These are phyloP conservation scores for Polyploca ridens DNA, from an alignment of 2,888 invertebrate species.

Conservation along the genomic window DNA sequence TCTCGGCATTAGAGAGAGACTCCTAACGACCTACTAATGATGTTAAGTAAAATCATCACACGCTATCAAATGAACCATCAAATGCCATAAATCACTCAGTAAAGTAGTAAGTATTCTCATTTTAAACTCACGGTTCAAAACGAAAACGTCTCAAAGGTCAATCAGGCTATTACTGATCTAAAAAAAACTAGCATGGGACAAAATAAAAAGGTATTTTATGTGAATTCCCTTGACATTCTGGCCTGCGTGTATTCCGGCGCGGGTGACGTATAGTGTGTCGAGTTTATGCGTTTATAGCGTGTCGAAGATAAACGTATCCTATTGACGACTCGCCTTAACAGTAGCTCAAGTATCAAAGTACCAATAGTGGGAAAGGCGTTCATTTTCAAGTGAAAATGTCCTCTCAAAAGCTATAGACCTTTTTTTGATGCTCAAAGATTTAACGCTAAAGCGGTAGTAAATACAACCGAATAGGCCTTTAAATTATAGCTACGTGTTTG, in stretches of 20 bases:
- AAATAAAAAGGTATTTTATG: slow-evolving; percentile 2
- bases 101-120: background rate
- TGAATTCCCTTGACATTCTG: slow-evolving; percentile 7
- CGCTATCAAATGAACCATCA: background rate
- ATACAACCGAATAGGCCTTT: no score
- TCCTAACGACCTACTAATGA: background rate
- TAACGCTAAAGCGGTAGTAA: no score
- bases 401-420: no score
- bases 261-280: background rate
- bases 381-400: background rate
- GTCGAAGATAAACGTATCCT: background rate
- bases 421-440: no score
- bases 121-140: background rate
- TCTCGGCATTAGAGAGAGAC: no score
- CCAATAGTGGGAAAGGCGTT: background rate
- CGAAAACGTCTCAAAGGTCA: slow-evolving; percentile 6
- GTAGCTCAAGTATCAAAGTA: background rate
- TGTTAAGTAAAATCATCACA: background rate
- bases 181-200: background rate
- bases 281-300: background rate
- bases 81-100: background rate
- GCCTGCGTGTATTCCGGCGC: background rate
- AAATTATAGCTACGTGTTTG: no score
- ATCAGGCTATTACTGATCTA: background rate
- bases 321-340: background rate